Evolutionary conservation across 2,888 invertebrate genomes (phyloP).

Genomic region (Dicranocentrus wangi): DNA sequence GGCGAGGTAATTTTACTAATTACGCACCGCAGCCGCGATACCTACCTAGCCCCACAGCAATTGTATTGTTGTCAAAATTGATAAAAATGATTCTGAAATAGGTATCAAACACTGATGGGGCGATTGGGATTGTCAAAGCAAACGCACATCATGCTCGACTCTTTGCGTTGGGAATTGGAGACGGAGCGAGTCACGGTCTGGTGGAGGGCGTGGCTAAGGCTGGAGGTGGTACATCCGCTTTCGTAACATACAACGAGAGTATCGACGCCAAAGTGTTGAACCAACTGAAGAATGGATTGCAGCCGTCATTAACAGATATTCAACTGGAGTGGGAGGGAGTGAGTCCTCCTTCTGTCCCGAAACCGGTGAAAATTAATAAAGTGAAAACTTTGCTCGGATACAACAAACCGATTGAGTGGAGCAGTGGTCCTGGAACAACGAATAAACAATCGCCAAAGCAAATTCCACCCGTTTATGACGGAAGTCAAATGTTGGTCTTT

Average conservation of each 20-base stretch:
- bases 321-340: conserved; percentile 70
- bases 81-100: too few species aligned
- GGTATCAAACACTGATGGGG: conserved; percentile 73
- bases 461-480: conserved; percentile 73
- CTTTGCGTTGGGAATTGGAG: conserved; percentile 74
- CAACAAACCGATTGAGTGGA: conserved; percentile 68
- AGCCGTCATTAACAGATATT: conserved; percentile 69
- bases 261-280: conserved; percentile 73
- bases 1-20: conserved; percentile 74
- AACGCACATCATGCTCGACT: conserved; percentile 73
- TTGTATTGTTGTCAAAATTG: too few species aligned
- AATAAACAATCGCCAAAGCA: conserved; percentile 66
- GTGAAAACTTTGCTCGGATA: conserved; percentile 72
- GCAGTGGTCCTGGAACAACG: neutral
- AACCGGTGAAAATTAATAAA: conserved; percentile 50
- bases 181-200: conserved; percentile 74
- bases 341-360: neutral
- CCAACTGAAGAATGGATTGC: conserved; percentile 72
- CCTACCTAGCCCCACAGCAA: too few species aligned
- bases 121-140: conserved; percentile 73
- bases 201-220: conserved; percentile 74
- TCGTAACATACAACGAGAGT: conserved; percentile 73
- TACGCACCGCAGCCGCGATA: too few species aligned
- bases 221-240: conserved; percentile 74
- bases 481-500: conserved; percentile 70